Conservation (phyloP, 2,888 invertebrate genomes). For the Polymixis flavicincta region DNA sequence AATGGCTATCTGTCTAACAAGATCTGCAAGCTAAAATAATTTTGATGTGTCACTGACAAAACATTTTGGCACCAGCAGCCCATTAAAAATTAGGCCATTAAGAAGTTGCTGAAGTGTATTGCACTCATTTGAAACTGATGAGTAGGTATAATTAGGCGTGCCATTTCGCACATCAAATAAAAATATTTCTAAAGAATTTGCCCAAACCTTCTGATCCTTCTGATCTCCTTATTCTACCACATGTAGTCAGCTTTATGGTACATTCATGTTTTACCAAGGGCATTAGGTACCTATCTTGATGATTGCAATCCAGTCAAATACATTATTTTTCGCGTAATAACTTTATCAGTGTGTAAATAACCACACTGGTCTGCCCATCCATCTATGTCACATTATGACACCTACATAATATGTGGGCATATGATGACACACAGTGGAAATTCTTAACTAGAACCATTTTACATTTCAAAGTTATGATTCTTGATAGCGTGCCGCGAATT, state of each 20-base stretch:
- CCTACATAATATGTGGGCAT: constrained; percentile 10
- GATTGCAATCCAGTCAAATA: background rate
- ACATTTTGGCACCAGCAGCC: constrained; percentile 68
- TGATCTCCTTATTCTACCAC: background rate
- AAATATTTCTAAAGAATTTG: background rate
- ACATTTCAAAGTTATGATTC: constrained; percentile 26
- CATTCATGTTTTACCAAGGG: background rate
- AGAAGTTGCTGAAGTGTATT: constrained; percentile 42
- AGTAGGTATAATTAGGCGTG: constrained; percentile 15
- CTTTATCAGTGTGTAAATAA: constrained; percentile 29
- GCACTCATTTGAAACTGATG: constrained; percentile 28
- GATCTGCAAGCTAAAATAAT: constrained; percentile 46
- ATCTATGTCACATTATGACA: constrained; percentile 13
- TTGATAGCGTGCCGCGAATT: constrained; percentile 24
- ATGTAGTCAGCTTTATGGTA: too few species aligned
- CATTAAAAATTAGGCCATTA: constrained; percentile 67
- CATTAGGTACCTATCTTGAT: constrained; percentile 22
- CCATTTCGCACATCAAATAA: constrained; percentile 5
- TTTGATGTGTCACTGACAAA: constrained; percentile 57
- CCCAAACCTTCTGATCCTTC: background rate
- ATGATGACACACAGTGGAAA: constrained; percentile 12
- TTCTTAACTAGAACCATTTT: constrained; percentile 7
- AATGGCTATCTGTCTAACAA: constrained; percentile 21
- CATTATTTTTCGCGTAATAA: background rate
- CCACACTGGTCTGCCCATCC: constrained; percentile 10